Evolutionary conservation across 2,888 invertebrate species (phyloP).

Genomic region (Leptothorax acervorum): DNA sequence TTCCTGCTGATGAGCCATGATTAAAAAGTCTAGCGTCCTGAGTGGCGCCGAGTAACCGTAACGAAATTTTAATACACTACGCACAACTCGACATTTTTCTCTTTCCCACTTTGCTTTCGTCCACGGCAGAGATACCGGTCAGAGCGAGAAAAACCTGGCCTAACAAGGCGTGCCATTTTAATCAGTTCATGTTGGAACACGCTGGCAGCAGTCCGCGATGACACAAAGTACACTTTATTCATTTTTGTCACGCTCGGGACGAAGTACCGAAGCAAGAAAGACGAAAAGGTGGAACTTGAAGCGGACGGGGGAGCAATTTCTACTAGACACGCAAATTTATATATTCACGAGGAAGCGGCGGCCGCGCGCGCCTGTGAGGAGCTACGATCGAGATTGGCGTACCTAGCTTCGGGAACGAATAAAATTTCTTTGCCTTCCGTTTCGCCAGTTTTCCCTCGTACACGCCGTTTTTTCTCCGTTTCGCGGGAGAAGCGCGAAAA

Average conservation of each 20-base stretch:
- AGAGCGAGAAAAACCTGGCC: constrained; percentile 32
- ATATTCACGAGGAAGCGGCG: constrained; percentile 44
- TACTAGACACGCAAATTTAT: constrained; percentile 47
- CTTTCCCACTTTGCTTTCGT: constrained; percentile 3
- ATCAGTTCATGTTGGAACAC: constrained; percentile 17
- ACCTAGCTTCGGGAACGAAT: constrained; percentile 39
- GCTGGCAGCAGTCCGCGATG: constrained; percentile 10
- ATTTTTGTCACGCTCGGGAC: constrained; percentile 49
- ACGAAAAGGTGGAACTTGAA: neutral
- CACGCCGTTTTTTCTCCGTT: constrained; percentile 27
- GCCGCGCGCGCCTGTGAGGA: neutral
- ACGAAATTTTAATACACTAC: constrained; percentile 59
- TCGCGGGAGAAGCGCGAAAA: constrained; percentile 13
- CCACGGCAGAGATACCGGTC: neutral
- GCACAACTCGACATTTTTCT: constrained; percentile 26
- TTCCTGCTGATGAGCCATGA: constrained; percentile 53
- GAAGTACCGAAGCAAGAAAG: constrained; percentile 39
- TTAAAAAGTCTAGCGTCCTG: constrained; percentile 56
- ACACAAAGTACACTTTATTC: constrained; percentile 42
- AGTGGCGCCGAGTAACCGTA: constrained; percentile 22
- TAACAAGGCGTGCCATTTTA: constrained; percentile 60
- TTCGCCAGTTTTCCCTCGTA: constrained; percentile 42
- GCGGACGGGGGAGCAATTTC: constrained; percentile 2
- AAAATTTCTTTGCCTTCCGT: constrained; percentile 47
- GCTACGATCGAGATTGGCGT: constrained; percentile 43